Conservation (phyloP, 92 coral and sea anemone species). For the Porites evermanni region DNA sequence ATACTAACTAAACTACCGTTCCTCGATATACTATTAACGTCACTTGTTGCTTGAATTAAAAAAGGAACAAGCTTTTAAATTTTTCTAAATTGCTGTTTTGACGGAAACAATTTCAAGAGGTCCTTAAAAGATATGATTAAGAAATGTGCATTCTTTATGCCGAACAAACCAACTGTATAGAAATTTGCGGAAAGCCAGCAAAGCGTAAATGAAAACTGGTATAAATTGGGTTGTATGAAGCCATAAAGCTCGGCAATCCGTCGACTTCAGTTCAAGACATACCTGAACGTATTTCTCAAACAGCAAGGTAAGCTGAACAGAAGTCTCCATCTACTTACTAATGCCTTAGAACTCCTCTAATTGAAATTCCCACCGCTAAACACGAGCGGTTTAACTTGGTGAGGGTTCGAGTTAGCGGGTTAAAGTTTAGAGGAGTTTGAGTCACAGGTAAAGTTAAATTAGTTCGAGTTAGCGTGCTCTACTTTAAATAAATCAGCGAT, state of each 20-base stretch:
- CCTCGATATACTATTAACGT: too few relatives aligned
- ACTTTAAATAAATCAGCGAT: too few relatives aligned
- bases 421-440: neutral
- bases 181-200: neutral
- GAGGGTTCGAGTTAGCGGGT: neutral
- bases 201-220: neutral
- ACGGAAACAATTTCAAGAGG: neutral
- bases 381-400: neutral
- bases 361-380: neutral
- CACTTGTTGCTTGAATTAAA: too few relatives aligned
- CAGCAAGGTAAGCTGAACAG: neutral
- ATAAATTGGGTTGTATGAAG: neutral
- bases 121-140: neutral
- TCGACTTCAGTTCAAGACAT: neutral
- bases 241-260: neutral
- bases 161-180: neutral
- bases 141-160: neutral
- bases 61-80: too few relatives aligned
- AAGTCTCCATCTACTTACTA: neutral
- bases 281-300: neutral
- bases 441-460: too few relatives aligned
- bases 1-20: too few relatives aligned
- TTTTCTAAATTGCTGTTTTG: neutral
- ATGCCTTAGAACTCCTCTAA: neutral
- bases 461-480: too few relatives aligned